Percentiles rank a stretch among this genome's conserved stretches.
Conservation (phyloP, 2,888 invertebrate genomes). For the Drosophila heteroneura region DNA sequence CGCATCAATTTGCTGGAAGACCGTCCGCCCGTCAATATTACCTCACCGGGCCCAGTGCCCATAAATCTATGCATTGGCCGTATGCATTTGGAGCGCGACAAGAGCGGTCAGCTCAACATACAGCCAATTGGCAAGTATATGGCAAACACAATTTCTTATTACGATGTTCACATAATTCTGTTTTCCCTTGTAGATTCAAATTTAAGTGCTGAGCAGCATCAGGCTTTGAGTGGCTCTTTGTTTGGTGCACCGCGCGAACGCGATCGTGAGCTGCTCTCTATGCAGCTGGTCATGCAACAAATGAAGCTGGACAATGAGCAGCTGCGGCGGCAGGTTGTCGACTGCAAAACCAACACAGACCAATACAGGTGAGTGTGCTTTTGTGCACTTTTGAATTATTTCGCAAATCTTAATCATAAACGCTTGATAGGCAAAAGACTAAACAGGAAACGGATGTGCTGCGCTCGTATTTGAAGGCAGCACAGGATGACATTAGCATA, state of each 20-base stretch:
- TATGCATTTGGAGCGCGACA: slow-evolving; percentile 89
- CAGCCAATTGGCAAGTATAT: slow-evolving; percentile 86
- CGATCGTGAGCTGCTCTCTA: slow-evolving; percentile 86
- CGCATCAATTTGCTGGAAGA: slow-evolving; percentile 93
- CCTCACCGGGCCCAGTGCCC: slow-evolving; percentile 93
- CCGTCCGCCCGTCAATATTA: slow-evolving; percentile 91
- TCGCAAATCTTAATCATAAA: background rate
- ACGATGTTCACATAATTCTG: background rate
- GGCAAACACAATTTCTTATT: rapidly evolving
- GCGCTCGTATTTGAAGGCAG: slow-evolving; percentile 88
- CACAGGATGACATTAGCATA: slow-evolving; percentile 91
- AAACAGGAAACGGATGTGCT: slow-evolving; percentile 88
- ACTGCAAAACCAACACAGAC: slow-evolving; percentile 86
- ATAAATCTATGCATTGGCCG: slow-evolving; percentile 91
- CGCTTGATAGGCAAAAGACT: slow-evolving; percentile 77
- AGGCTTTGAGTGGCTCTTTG: slow-evolving; percentile 56
- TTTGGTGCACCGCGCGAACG: slow-evolving; percentile 81
- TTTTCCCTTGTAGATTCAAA: slow-evolving; percentile 55
- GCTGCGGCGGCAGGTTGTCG: slow-evolving; percentile 87
- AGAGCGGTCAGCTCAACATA: slow-evolving; percentile 91
- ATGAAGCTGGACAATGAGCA: slow-evolving; percentile 88
- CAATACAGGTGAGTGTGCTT: slow-evolving; percentile 86
- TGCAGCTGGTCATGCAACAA: slow-evolving; percentile 86
- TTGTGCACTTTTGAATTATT: background rate
- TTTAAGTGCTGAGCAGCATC: slow-evolving; percentile 47